Evolutionary conservation across 2,888 invertebrate genomes (phyloP), one percentile per base, ranked within the genome.

Genomic region (Antheraea assamensis): DNA sequence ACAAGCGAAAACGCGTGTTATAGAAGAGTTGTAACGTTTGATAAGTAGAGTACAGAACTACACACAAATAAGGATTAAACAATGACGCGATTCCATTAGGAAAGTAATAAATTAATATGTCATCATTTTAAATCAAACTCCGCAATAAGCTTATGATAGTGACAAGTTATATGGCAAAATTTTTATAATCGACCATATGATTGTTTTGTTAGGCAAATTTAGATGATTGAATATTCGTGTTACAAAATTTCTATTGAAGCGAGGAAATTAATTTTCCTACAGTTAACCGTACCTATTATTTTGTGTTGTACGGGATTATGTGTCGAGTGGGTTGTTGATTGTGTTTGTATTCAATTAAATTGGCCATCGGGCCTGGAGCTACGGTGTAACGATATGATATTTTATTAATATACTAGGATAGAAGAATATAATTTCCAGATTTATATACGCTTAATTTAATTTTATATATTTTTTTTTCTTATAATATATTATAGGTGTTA

Each of bases 301-400:
- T 47, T 71, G 72, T 58, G 5, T n/a, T 10, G 68, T 68, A 68
- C 70, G 70, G 76, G 75, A 79, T 77, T 79, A 78, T 76, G 78
- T 70, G 77, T 75, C 76, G 72, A 74, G 55, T 35, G 72, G 31
- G 71, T 71, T 52, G 47, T 74, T 79, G 80, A 83, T 85, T 85
- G 79, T 86, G 81, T 87, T 86, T 85, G 80, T 80, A 80, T 86
- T 87, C 81, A 82, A 86, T 87, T 84, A 80, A 83, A 82, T 81
- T 76, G 78, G 76, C 61, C 27, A 64, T 27, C 30, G 17, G 58
- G 77, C 75, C 75, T 42, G 72, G 76, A 66, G 30, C 70, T 58
- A n/a, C n/a, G 21, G 35, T 35, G 27, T 8, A 66, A 3, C 66
- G 31, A 17, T 66, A 5, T 66, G 30, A 21, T 30, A 35, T 68